Evolutionary conservation across 2,888 invertebrate species (phyloP).

Genomic region (Phortica okadai): DNA sequence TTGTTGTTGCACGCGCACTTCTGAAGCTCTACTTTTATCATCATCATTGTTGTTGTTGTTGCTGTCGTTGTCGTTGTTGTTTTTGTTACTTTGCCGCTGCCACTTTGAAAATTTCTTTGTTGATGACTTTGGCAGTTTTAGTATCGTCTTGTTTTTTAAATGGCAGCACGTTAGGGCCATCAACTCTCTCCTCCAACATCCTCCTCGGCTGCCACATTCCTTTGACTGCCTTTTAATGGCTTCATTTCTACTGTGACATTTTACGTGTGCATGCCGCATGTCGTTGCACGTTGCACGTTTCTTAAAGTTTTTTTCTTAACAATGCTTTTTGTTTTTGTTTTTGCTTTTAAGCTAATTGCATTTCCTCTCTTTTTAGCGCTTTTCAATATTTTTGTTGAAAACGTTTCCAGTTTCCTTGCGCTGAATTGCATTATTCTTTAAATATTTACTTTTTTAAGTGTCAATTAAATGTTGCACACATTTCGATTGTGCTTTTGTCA

Average conservation of each 20-base stretch:
- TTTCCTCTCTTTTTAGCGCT: conserved; percentile 3
- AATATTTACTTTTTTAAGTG: conserved; percentile 46
- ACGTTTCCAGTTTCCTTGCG: background rate
- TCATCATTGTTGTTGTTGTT: conserved; percentile 17
- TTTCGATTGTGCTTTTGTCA: conserved; percentile 15
- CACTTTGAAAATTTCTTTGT: conserved; percentile 26
- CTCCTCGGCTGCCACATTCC: background rate
- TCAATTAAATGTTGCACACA: conserved; percentile 59
- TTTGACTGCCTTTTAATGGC: conserved; percentile 56
- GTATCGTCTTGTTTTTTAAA: background rate
- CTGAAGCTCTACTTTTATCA: no score
- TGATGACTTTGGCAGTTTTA: conserved; percentile 34
- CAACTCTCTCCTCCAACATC: no score
- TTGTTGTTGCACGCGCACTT: background rate
- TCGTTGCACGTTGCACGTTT: background rate
- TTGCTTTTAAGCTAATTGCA: conserved; percentile 23
- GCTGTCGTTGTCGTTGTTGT: background rate
- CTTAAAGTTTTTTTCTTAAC: no score
- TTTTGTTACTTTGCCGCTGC: background rate
- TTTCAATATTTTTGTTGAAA: background rate
- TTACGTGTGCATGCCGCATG: conserved; percentile 35
- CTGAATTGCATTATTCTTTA: background rate
- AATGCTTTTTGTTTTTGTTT: background rate
- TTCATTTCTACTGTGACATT: conserved; percentile 70
- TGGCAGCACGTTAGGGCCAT: no score